Conservation (phyloP, 2,113 vertebrate genomes). For the Romanogobio albipinnatus region DNA sequence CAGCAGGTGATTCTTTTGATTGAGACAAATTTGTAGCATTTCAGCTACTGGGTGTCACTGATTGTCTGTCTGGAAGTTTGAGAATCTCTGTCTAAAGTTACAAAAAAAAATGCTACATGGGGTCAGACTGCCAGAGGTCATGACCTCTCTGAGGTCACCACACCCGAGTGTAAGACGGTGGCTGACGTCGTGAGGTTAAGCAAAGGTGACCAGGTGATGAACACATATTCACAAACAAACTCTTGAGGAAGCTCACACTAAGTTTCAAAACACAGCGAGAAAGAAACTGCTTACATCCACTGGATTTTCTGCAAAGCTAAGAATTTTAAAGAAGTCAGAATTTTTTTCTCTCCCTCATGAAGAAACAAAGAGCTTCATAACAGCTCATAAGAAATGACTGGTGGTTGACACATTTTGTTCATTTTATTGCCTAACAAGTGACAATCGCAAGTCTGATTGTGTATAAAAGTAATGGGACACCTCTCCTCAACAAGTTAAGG, state of each 20-base stretch:
- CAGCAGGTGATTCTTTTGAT: neutral
- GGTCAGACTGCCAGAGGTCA: conserved; percentile 28
- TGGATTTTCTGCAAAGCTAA: conserved; percentile 7
- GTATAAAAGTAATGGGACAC: neutral
- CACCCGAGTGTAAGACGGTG: conserved; percentile 7
- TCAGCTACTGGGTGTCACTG: conserved; percentile 35
- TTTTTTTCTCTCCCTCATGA: neutral
- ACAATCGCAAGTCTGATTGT: neutral
- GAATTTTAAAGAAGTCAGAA: neutral
- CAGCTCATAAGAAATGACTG: neutral
- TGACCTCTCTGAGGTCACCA: conserved; percentile 40
- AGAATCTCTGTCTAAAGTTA: conserved; percentile 44
- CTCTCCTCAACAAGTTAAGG: neutral
- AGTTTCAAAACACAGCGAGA: conserved; percentile 1
- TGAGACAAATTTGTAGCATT: conserved; percentile 19
- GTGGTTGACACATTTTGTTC: too few species aligned
- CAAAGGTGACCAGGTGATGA: conserved; percentile 15
- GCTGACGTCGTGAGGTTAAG: conserved; percentile 33
- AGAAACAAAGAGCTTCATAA: conserved; percentile 9
- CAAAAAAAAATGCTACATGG: neutral
- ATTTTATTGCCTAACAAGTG: neutral
- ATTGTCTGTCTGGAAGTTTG: conserved; percentile 43
- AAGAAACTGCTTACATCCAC: neutral
- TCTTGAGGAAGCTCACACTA: neutral
- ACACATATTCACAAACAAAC: neutral